phyloP scores from a whole-genome alignment of 2,888 invertebrate species.

The Chalcosyrphus nemorum region DNA sequence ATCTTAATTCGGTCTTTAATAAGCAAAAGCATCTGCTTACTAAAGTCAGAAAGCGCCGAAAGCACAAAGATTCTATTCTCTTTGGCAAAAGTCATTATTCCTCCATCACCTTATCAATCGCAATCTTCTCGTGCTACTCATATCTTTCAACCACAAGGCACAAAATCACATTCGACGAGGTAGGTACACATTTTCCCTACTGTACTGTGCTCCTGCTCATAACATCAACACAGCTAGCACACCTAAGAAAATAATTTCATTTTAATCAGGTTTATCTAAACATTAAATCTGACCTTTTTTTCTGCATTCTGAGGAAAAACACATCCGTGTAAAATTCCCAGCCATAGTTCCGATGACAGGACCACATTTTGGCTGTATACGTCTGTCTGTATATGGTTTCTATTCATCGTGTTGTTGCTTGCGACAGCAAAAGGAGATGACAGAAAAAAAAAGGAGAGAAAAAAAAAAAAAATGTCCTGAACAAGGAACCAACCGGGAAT shows the following conservation, averaged over 20 bases:
- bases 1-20: not conserved
- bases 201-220: not conserved
- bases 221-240: constrained; percentile 22
- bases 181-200: not conserved
- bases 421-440: constrained; percentile 10
- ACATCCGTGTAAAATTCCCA: constrained; percentile 53
- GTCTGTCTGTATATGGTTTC: constrained; percentile 34
- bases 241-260: constrained; percentile 56
- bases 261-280: constrained; percentile 71
- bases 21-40: too few relatives aligned
- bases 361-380: constrained; percentile 34
- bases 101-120: constrained; percentile 10
- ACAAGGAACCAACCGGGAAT: constrained; percentile 23
- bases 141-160: constrained; percentile 8
- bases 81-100: constrained; percentile 19
- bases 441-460: not conserved
- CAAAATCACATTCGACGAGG: not conserved
- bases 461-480: not conserved
- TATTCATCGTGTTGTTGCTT: constrained; percentile 28
- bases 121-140: constrained; percentile 14
- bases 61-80: not conserved
- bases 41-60: too few relatives aligned
- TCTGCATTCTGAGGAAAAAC: constrained; percentile 33
- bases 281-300: constrained; percentile 68
- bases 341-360: constrained; percentile 52